phyloP scores from a whole-genome alignment of 1,140 invertebrate genomes.

The Leptinotarsa lineolata region DNA sequence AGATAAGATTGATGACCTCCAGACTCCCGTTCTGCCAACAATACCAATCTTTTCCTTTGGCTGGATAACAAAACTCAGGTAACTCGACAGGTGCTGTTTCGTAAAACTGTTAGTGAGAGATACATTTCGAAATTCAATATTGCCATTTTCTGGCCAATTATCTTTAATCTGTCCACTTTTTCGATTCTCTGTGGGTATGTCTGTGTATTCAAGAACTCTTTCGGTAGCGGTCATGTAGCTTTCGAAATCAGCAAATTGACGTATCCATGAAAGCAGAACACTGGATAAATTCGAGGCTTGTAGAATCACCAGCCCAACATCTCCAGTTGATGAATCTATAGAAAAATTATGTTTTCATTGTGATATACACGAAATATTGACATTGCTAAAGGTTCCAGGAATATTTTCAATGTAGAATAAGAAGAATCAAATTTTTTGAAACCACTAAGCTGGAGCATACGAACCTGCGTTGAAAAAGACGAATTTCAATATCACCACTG shows the following conservation, averaged over 20 bases:
- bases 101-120: slow-evolving; percentile 65
- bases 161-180: slow-evolving; percentile 51
- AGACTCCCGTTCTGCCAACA: slow-evolving; percentile 80
- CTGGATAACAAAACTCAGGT: slow-evolving; percentile 68
- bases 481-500: neutral
- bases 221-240: slow-evolving; percentile 82
- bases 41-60: slow-evolving; percentile 72
- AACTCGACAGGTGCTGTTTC: slow-evolving; percentile 69
- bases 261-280: neutral
- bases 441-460: neutral
- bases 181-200: slow-evolving; percentile 59
- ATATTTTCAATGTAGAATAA: too few relatives aligned
- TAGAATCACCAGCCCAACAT: neutral
- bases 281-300: neutral
- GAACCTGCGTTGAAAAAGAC: neutral
- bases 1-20: slow-evolving; percentile 78
- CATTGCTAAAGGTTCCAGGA: too few relatives aligned
- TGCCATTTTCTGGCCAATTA: slow-evolving; percentile 74
- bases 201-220: slow-evolving; percentile 71
- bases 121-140: slow-evolving; percentile 70
- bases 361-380: too few relatives aligned
- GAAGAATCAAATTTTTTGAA: too few relatives aligned
- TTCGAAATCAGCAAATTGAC: slow-evolving; percentile 65
- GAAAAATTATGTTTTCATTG: neutral
- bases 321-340: neutral